Evolutionary conservation across 2,113 vertebrate species (phyloP).

Genomic region (Pavo muticus): DNA sequence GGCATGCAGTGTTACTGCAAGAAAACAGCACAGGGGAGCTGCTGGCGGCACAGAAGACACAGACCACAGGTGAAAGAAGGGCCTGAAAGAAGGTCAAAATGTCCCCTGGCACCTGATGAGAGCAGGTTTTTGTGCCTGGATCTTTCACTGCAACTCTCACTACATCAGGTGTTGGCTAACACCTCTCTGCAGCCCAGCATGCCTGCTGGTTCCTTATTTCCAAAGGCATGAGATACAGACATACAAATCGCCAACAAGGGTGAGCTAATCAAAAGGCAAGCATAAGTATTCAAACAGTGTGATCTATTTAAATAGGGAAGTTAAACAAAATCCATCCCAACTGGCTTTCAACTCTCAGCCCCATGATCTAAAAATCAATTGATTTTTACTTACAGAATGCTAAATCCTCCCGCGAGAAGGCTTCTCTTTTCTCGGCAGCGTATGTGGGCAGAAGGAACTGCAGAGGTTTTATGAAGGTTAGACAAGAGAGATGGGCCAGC

Average conservation of each 20-base stretch:
- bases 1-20: background rate
- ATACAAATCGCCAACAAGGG: background rate
- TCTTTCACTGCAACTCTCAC: background rate
- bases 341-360: background rate
- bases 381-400: background rate
- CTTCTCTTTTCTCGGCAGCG: background rate
- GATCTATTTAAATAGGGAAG: conserved; percentile 8
- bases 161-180: background rate
- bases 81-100: background rate
- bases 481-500: background rate
- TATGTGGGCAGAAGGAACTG: background rate
- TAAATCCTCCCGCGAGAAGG: background rate
- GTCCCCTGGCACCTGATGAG: no score
- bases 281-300: background rate
- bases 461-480: background rate
- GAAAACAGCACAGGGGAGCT: background rate
- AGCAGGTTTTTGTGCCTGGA: background rate
- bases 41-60: background rate
- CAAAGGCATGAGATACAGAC: background rate
- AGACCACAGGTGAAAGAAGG: background rate
- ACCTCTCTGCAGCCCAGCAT: background rate
- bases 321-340: conserved; percentile 37
- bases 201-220: background rate
- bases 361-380: conserved; percentile 8
- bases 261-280: background rate